Conservation (phyloP, 1,140 invertebrate genomes). For the Penaeus indicus region DNA sequence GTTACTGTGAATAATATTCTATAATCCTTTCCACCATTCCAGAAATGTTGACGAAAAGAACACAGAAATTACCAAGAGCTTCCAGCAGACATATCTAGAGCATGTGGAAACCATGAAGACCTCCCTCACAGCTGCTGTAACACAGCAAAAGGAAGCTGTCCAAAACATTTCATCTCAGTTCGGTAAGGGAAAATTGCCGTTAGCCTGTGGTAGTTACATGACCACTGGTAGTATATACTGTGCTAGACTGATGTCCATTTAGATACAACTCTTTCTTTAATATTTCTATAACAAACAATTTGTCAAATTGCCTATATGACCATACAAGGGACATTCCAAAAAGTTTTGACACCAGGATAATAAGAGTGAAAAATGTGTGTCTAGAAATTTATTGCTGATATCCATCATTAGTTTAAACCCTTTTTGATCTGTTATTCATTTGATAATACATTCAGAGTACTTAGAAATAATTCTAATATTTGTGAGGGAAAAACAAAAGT, state of each 20-base stretch:
- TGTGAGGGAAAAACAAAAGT: too few species aligned
- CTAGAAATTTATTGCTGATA: too few species aligned
- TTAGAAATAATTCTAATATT: too few species aligned
- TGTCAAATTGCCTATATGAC: too few species aligned
- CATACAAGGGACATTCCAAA: too few species aligned
- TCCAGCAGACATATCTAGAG: conserved; percentile 7
- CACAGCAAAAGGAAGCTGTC: conserved; percentile 13
- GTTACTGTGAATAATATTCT: not conserved
- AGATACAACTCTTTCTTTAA: too few species aligned
- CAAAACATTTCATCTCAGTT: conserved; percentile 3
- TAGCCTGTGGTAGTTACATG: not conserved
- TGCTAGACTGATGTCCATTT: not conserved
- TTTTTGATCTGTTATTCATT: too few species aligned
- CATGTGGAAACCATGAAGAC: not conserved
- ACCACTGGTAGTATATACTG: not conserved
- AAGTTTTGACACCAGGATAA: too few species aligned
- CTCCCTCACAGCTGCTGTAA: not conserved
- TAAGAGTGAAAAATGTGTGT: too few species aligned
- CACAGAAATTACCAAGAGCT: not conserved
- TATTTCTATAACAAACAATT: too few species aligned
- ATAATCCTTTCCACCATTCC: not conserved
- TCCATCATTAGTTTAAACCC: too few species aligned
- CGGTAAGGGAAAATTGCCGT: conserved; percentile 12
- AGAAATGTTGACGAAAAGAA: conserved; percentile 45
- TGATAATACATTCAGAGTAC: too few species aligned